Evolutionary conservation across 2,888 invertebrate genomes (phyloP).

Genomic region (Ormyrus pomaceus): DNA sequence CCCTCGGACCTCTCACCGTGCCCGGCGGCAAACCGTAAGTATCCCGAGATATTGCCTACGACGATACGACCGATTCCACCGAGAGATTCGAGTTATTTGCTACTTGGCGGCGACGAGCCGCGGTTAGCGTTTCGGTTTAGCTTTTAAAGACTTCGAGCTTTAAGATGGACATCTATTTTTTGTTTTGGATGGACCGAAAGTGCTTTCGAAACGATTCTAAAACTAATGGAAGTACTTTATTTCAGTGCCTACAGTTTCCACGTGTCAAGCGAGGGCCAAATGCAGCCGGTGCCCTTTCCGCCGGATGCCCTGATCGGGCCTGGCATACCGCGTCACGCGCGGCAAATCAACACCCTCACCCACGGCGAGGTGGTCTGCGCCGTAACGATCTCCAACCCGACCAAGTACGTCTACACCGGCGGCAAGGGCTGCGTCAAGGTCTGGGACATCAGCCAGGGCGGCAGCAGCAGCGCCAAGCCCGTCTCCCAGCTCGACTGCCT

Average conservation of each 20-base stretch:
- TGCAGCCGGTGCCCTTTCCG: conserved; percentile 96
- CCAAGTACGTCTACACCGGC: conserved; percentile 97
- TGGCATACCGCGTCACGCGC: conserved; percentile 94
- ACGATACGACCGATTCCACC: not conserved
- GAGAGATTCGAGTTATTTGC: not conserved
- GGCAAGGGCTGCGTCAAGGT: conserved; percentile 98
- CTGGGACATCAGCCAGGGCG: conserved; percentile 96
- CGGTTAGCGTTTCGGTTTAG: too few relatives aligned
- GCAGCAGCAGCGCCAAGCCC: conserved; percentile 87
- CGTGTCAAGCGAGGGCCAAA: conserved; percentile 91
- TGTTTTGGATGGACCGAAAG: too few relatives aligned
- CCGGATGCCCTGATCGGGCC: conserved; percentile 95
- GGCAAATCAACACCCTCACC: conserved; percentile 93
- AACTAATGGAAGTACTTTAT: conserved; percentile 59
- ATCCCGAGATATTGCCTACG: conserved; percentile 41
- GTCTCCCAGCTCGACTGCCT: conserved; percentile 95
- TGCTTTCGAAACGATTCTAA: too few relatives aligned
- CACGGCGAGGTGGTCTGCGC: conserved; percentile 99
- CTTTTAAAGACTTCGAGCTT: too few relatives aligned
- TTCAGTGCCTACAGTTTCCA: conserved; percentile 96
- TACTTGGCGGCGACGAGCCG: too few relatives aligned
- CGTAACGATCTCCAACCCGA: conserved; percentile 95
- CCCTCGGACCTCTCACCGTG: conserved; percentile 81
- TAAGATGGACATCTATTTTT: too few relatives aligned
- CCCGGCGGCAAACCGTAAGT: conserved; percentile 93